Base-by-base conservation (phyloP, 2,113 vertebrate genomes). In the Romanogobio albipinnatus region DNA sequence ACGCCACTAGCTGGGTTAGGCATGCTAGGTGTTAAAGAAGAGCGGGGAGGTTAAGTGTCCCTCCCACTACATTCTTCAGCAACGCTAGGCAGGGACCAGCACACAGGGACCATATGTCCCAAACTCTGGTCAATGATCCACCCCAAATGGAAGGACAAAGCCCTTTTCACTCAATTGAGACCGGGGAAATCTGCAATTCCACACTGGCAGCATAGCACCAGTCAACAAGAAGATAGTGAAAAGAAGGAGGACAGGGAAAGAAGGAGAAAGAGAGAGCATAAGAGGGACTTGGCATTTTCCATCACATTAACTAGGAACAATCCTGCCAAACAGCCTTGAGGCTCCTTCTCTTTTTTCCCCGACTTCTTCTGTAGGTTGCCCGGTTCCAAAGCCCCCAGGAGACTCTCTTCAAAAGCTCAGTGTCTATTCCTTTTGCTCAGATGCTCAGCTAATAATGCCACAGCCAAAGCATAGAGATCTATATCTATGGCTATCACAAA, bases 71-170 rank as follows among this genome's bases (percentile, higher is more conserved):
- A 92, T 93, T 94, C 92, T 93, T 89, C 43, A 76, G 82, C 88
- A 71, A 51, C 82, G 86, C 85, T 45, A 56, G 87, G 87, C 86
- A 89, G 89, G 90, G 90, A 88, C 89, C 90, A 84, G 73, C 92
- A 93, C 90, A 93, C 93, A 90, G 91, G 87, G 90, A 86, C 94
- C 94, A 95, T 95, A 95, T 95, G 94, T 94, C 86, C 91, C 82
- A 74, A 84, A 90, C 89, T 87, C 75, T 86, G 89, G 89, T 94
- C 92, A 95, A 94, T 92, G 92, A 89, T 87, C 82, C 86, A 56
- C 90, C 91, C 89, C 90, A 91, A 89, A 92, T 91, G 73, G 88
- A 82, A 74, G 87, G 89, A 95, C 93, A 95, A 94, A 93, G 91
- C 88, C 78, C 87, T 82, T 92, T 94, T 95, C 90, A 94, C 83